Percentiles rank a stretch among this genome's conserved stretches.
Evolutionary conservation across 2,113 vertebrate genomes (phyloP).

Genomic region (Pristiophorus japonicus): DNA sequence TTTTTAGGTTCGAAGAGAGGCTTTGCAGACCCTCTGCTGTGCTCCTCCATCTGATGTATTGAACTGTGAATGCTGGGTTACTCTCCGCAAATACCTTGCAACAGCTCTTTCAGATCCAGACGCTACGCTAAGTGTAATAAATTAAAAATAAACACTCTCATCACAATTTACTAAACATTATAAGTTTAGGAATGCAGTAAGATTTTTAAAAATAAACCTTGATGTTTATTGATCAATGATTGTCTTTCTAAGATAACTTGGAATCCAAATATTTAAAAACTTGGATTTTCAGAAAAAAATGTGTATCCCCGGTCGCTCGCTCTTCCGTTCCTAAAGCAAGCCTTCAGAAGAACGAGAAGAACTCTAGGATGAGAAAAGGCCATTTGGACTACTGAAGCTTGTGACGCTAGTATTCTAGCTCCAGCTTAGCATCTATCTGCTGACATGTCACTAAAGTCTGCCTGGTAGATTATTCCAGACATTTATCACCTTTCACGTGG

Average conservation of each 20-base stretch:
- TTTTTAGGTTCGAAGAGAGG: conserved; percentile 75
- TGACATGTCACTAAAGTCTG: too few species aligned
- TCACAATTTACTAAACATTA: background rate
- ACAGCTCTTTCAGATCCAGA: conserved; percentile 70
- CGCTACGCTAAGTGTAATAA: conserved; percentile 72
- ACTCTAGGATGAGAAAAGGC: background rate
- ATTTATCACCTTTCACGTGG: background rate
- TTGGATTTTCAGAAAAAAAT: background rate
- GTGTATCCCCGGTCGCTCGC: background rate
- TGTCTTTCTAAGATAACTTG: background rate
- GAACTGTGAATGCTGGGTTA: conserved; percentile 78
- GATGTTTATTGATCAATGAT: background rate
- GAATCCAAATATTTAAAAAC: background rate
- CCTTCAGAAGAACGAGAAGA: background rate
- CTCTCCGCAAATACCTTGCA: conserved; percentile 69
- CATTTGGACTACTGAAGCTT: background rate
- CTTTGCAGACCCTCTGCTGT: conserved; percentile 70
- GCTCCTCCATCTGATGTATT: conserved; percentile 80
- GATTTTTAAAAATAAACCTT: background rate
- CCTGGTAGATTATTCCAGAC: too few species aligned
- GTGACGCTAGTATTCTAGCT: too few species aligned
- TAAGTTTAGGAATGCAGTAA: background rate
- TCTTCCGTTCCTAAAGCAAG: background rate
- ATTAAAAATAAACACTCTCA: background rate
- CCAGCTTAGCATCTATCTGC: too few species aligned